Evolutionary conservation across 2,888 invertebrate species (phyloP).

Genomic region (Leptodirus hochenwartii): DNA sequence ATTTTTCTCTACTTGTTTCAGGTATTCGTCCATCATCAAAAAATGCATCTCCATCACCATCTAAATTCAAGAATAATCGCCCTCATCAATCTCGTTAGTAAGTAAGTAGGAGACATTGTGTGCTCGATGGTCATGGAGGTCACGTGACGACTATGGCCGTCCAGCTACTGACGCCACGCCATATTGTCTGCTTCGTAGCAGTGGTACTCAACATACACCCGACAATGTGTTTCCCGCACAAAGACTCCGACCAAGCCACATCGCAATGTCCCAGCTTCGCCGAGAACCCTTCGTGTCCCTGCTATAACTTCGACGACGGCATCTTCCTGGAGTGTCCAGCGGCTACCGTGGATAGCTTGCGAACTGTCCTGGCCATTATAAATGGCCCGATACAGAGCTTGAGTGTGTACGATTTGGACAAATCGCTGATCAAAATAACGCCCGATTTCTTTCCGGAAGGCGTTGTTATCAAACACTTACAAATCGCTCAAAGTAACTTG

Average conservation of each 20-base stretch:
- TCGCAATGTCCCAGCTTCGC: slow-evolving; percentile 53
- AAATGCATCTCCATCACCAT: too few species aligned
- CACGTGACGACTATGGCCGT: too few species aligned
- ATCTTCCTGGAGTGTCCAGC: slow-evolving; percentile 79
- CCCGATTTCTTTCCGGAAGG: slow-evolving; percentile 55
- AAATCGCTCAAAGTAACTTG: slow-evolving; percentile 42
- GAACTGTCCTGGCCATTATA: slow-evolving; percentile 51
- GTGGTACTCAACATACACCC: too few species aligned
- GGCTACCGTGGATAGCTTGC: slow-evolving; percentile 56
- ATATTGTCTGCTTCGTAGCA: too few species aligned
- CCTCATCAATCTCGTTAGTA: too few species aligned
- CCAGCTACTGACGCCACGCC: too few species aligned
- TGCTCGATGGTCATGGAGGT: too few species aligned
- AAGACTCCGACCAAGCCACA: slow-evolving; percentile 11
- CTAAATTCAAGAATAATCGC: too few species aligned
- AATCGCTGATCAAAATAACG: slow-evolving; percentile 55
- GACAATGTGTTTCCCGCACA: slow-evolving; percentile 8
- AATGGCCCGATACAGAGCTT: slow-evolving; percentile 60
- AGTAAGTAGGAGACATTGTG: too few species aligned
- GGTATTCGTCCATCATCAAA: too few species aligned
- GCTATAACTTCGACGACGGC: slow-evolving; percentile 84
- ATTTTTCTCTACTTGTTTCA: too few species aligned
- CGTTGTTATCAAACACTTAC: slow-evolving; percentile 36
- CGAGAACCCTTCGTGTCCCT: slow-evolving; percentile 69
- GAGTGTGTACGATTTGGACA: slow-evolving; percentile 77